A percentile compares a stretch with the other conserved stretches of the same genome.
phyloP scores from a whole-genome alignment of 1,140 invertebrate species.

The Halyomorpha halys region DNA sequence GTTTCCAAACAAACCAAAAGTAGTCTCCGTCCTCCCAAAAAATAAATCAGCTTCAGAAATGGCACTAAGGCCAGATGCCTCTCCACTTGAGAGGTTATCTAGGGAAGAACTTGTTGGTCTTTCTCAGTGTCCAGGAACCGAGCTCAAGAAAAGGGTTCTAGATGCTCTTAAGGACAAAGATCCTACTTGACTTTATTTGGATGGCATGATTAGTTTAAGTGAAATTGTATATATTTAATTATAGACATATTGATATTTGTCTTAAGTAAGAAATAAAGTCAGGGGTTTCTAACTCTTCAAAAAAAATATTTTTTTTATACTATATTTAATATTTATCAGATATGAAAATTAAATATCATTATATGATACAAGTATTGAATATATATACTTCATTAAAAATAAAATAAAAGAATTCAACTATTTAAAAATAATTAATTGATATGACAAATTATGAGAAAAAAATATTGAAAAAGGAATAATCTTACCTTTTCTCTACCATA shows the following conservation, averaged over 20 bases:
- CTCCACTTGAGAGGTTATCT: conserved; percentile 26
- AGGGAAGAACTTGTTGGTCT: conserved; percentile 28
- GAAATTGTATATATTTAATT: background rate
- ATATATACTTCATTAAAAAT: too few species aligned
- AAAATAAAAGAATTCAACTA: too few species aligned
- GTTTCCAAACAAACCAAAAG: conserved; percentile 28
- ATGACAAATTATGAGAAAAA: too few species aligned
- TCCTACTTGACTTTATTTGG: conserved; percentile 28
- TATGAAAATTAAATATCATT: background rate
- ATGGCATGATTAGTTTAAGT: background rate
- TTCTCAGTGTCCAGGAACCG: conserved; percentile 28
- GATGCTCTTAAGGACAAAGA: conserved; percentile 30
- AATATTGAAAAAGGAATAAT: too few species aligned
- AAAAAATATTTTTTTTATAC: background rate
- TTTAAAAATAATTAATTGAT: too few species aligned
- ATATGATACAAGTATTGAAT: background rate
- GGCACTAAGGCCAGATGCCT: conserved; percentile 17
- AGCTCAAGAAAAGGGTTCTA: conserved; percentile 29
- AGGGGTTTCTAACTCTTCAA: background rate
- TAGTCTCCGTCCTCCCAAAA: conserved; percentile 11
- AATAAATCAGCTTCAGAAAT: background rate
- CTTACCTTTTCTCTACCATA: too few species aligned
- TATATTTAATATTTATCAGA: background rate
- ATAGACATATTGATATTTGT: background rate
- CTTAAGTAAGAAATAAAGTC: background rate